Evolutionary conservation across 2,888 invertebrate genomes (phyloP).

Genomic region (Galeruca laticollis): DNA sequence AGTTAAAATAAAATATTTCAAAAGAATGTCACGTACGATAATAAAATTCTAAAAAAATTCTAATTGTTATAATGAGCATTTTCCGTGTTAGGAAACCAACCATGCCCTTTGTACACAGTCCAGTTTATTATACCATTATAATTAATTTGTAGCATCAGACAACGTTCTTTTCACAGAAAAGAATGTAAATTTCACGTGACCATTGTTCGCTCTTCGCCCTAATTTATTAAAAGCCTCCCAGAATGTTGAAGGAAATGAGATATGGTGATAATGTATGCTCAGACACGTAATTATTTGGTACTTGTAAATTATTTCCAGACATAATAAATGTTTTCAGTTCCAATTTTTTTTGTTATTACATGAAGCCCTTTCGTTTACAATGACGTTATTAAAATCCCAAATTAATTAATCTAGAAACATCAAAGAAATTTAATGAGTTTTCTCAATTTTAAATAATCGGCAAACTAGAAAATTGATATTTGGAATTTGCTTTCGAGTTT

Average conservation of each 20-base stretch:
- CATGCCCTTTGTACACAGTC: neutral
- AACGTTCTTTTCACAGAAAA: conserved; percentile 9
- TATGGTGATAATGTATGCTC: neutral
- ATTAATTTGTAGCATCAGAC: conserved; percentile 12
- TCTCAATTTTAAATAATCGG: neutral
- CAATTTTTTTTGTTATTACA: neutral
- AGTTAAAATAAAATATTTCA: too few species aligned
- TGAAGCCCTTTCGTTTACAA: neutral
- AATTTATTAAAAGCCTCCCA: conserved; percentile 14
- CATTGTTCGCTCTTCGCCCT: conserved; percentile 10
- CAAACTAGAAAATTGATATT: neutral
- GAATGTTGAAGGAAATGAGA: neutral
- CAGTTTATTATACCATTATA: conserved; percentile 11
- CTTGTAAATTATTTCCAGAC: neutral
- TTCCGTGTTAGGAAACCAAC: neutral
- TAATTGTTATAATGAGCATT: too few species aligned
- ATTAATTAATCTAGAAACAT: neutral
- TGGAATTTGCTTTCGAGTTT: neutral
- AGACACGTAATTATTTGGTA: neutral
- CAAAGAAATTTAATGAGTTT: conserved; percentile 2
- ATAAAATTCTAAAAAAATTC: too few species aligned
- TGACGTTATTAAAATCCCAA: neutral
- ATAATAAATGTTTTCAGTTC: neutral
- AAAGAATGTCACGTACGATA: too few species aligned
- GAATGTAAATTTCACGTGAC: conserved; percentile 27